Percentiles rank a stretch among this genome's conserved stretches.
phyloP scores from a whole-genome alignment of 2,888 invertebrate species.

The Thalpophila matura region DNA sequence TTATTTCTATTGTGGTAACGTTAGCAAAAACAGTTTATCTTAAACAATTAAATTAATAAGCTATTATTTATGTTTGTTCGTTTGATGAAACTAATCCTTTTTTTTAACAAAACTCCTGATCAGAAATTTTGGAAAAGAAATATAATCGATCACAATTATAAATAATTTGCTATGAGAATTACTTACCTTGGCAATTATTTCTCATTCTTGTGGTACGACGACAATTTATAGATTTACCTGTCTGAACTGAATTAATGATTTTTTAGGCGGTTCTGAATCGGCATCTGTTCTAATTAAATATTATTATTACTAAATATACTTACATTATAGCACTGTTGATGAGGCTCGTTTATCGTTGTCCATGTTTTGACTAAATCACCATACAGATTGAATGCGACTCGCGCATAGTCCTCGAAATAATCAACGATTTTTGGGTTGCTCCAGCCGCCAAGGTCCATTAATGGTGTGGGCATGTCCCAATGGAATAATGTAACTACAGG shows the following conservation, averaged over 20 bases:
- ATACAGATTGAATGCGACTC: slow-evolving; percentile 89
- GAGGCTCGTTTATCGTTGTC: slow-evolving; percentile 95
- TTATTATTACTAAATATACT: slow-evolving; percentile 52
- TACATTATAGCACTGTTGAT: slow-evolving; percentile 87
- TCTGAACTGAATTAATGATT: too few relatives aligned
- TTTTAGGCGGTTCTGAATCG: neutral
- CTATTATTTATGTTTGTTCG: too few relatives aligned
- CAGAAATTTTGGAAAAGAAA: too few relatives aligned
- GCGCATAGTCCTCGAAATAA: slow-evolving; percentile 90
- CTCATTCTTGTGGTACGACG: neutral
- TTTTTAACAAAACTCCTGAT: too few relatives aligned
- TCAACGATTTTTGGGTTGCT: slow-evolving; percentile 87
- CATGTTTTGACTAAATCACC: slow-evolving; percentile 93
- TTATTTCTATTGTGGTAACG: too few relatives aligned
- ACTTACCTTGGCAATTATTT: neutral
- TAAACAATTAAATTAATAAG: too few relatives aligned
- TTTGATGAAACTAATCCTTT: too few relatives aligned
- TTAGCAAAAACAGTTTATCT: neutral
- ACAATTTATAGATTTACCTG: too few relatives aligned
- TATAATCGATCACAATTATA: too few relatives aligned
- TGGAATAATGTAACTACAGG: slow-evolving; percentile 93
- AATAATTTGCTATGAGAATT: too few relatives aligned
- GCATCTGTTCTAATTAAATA: neutral
- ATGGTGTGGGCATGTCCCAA: slow-evolving; percentile 89
- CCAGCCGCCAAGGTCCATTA: slow-evolving; percentile 90